Evolutionary conservation across 2,797 vertebrate genomes (phyloP).

Genomic region (Chrysolophus pictus): DNA sequence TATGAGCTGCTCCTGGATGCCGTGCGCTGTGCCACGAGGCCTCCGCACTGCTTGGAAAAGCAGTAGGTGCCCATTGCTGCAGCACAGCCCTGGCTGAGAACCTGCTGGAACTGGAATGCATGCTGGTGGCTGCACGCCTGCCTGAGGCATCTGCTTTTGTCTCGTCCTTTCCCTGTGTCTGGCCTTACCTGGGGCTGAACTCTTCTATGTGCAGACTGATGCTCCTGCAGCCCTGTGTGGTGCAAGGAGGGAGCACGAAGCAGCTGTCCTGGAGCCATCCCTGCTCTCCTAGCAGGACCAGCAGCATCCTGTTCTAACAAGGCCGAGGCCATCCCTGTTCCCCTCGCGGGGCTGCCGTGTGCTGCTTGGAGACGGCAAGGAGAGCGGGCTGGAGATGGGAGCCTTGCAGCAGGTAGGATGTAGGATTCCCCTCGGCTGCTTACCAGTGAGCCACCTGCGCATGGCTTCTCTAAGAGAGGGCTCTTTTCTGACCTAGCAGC

Average conservation of each 20-base stretch:
- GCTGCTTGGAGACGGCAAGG: not conserved
- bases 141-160: not conserved
- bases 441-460: accelerated
- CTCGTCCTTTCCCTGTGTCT: accelerated
- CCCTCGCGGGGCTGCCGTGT: accelerated
- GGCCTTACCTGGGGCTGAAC: not conserved
- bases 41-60: not conserved
- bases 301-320: no score
- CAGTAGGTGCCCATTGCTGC: accelerated
- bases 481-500: not conserved
- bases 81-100: not conserved
- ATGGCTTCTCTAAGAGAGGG: not conserved
- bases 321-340: no score
- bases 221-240: not conserved
- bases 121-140: not conserved
- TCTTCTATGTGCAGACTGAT: accelerated
- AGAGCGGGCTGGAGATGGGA: no score
- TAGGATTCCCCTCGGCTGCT: not conserved
- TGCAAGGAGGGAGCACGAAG: accelerated
- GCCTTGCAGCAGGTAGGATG: accelerated
- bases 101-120: accelerated
- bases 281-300: no score
- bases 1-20: accelerated
- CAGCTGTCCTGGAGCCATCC: accelerated
- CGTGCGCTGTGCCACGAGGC: accelerated